Evolutionary conservation across 2,113 vertebrate genomes (phyloP).

Genomic region (Misgurnus anguillicaudatus): DNA sequence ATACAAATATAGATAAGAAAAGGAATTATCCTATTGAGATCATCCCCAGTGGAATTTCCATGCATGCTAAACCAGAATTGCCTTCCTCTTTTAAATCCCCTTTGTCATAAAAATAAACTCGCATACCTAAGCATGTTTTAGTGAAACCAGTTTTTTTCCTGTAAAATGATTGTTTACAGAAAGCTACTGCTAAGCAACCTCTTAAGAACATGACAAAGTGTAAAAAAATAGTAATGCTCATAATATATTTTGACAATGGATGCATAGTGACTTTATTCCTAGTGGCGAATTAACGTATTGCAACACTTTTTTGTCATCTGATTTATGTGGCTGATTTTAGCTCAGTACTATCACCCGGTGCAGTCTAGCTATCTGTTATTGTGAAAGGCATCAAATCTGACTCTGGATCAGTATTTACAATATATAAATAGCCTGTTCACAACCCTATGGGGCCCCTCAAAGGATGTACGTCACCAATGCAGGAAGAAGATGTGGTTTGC

Average conservation of each 20-base stretch:
- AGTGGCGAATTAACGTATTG: not conserved
- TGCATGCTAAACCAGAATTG: not conserved
- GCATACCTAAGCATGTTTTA: constrained; percentile 35
- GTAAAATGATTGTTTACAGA: not conserved
- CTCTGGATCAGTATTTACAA: constrained; percentile 41
- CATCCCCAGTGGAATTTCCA: constrained; percentile 50
- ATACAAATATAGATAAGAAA: constrained; percentile 27
- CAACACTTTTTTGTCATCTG: not conserved
- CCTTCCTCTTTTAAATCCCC: constrained; percentile 48
- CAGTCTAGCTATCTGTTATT: not conserved
- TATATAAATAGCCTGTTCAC: constrained; percentile 36
- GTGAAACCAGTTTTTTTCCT: constrained; percentile 35
- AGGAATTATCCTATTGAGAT: constrained; percentile 39
- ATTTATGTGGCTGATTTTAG: not conserved
- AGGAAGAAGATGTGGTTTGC: constrained; percentile 75
- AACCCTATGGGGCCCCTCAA: not conserved
- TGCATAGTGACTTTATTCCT: not conserved
- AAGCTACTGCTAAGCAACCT: constrained; percentile 11
- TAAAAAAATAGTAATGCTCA: not conserved
- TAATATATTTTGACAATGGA: not conserved
- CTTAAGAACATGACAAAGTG: not conserved
- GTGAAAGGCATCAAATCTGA: not conserved
- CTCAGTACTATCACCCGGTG: not conserved
- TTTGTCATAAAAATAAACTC: constrained; percentile 16
- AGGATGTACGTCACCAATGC: constrained; percentile 49